Percentiles rank a stretch among this genome's conserved stretches.
phyloP scores from a whole-genome alignment of 2,113 vertebrate genomes.

The Tragelaphus strepsiceros region DNA sequence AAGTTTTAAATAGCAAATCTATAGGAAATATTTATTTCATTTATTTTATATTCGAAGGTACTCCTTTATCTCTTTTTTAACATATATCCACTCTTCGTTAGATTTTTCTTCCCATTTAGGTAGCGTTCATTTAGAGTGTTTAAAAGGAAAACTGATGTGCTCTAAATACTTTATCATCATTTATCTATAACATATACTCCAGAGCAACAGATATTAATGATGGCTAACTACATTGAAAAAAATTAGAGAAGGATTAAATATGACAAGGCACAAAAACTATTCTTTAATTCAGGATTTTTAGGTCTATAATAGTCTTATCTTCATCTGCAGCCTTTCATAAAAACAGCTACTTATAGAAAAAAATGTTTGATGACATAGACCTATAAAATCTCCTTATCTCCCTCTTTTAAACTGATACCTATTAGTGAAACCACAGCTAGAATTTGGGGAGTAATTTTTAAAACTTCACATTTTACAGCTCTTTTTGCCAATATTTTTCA shows the following conservation, averaged over 20 bases:
- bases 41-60: background rate
- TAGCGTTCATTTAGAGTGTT: background rate
- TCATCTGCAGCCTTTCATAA: background rate
- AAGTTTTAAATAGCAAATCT: conserved; percentile 26
- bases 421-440: background rate
- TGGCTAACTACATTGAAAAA: background rate
- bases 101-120: background rate
- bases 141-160: background rate
- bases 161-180: background rate
- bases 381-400: background rate
- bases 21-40: conserved; percentile 26
- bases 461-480: background rate
- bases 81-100: background rate
- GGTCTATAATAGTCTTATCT: background rate
- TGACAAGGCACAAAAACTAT: background rate
- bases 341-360: conserved; percentile 14
- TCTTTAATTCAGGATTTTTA: conserved; percentile 7
- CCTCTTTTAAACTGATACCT: background rate
- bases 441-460: background rate
- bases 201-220: background rate
- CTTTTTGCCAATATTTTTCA: conserved; percentile 6
- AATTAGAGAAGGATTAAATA: conserved; percentile 5
- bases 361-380: background rate
- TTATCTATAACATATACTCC: background rate
- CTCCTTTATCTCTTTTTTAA: background rate